A percentile compares a stretch with the other conserved stretches of the same genome.
These are phyloP conservation scores for Patella pellucida DNA, from an alignment of 2,888 invertebrate species.

Conservation along the genomic window DNA sequence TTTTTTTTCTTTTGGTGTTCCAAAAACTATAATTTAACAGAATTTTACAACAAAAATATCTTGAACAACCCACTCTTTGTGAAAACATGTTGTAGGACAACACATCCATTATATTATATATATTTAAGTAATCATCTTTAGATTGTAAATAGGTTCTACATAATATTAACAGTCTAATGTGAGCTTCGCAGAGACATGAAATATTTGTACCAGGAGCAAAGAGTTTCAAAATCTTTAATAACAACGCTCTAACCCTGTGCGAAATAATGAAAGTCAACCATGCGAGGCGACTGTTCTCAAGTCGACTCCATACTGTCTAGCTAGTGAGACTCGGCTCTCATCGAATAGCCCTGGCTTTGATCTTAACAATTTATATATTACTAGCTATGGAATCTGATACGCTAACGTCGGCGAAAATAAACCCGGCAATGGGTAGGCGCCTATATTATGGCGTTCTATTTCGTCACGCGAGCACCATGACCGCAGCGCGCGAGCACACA, in stretches of 20 bases:
- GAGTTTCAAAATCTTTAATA: not conserved
- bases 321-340: constrained; percentile 17
- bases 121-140: no score
- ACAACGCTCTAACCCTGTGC: constrained; percentile 1
- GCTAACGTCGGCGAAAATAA: constrained; percentile 11
- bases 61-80: no score
- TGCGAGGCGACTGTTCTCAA: constrained; percentile 15
- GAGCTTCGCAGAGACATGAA: no score
- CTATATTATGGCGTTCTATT: constrained; percentile 15
- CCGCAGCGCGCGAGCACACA: no score
- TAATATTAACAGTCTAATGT: no score
- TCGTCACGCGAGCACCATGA: constrained; percentile 4
- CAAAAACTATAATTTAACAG: no score
- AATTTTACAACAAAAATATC: no score
- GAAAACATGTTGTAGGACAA: no score
- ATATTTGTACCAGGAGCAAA: constrained; percentile 1
- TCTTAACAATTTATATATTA: constrained; percentile 35
- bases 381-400: constrained; percentile 25
- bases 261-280: constrained; percentile 22
- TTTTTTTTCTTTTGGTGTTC: no score
- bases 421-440: constrained; percentile 4
- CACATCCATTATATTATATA: no score
- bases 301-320: constrained; percentile 20
- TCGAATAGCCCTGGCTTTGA: constrained; percentile 25
- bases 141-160: no score